Base-by-base conservation (phyloP, 2,113 vertebrate species). In the Cettia cetti region DNA sequence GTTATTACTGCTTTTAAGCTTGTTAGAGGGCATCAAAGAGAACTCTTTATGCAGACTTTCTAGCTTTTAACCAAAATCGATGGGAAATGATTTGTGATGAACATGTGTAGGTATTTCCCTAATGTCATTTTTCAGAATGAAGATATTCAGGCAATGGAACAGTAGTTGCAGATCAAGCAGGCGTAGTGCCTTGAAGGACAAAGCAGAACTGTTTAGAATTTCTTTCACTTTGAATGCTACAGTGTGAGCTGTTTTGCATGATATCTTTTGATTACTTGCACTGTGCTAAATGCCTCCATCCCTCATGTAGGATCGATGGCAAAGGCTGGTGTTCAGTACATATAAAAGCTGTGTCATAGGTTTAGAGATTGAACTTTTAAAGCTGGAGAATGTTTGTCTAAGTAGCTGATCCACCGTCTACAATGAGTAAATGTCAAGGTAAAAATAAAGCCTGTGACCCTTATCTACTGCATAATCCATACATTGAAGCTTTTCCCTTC, bases 1-100 rank as follows among this genome's bases (percentile, higher is more conserved):
- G 64, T 92, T 96, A 94, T 96, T 96, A 90, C 70, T 77, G 85
- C 92, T 95, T 95, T 92, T 95, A 88, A 94, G 95, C 86, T 96
- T 92, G 86, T 94, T 92, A 94, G 68, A 84, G 49, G 72, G 69
- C 64, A 89, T 85, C 92, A 93, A 90, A 96, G 89, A 52, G 80
- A 91, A 65, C 59, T 95, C 53, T 92, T 88, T 89, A 77, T 92
- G 76, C 84, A 94, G 83, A 79, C 64, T 86, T 91, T 40, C 70
- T 35, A 81, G 91, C 94, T 94, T 95, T 95, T 82, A 92, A 93
- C 84, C 52, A 68, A 81, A 93, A 89, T 94, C 8, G 5, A 90
- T 92, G 81, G 64, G 78, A 81, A 82, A 90, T 81, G 1, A 86
- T 71, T 89, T 95, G 83, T 89, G 64, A 77, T 63, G 47, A 45